Evolutionary conservation across 2,888 invertebrate genomes (phyloP).

Genomic region (Ectobius pallidus): DNA sequence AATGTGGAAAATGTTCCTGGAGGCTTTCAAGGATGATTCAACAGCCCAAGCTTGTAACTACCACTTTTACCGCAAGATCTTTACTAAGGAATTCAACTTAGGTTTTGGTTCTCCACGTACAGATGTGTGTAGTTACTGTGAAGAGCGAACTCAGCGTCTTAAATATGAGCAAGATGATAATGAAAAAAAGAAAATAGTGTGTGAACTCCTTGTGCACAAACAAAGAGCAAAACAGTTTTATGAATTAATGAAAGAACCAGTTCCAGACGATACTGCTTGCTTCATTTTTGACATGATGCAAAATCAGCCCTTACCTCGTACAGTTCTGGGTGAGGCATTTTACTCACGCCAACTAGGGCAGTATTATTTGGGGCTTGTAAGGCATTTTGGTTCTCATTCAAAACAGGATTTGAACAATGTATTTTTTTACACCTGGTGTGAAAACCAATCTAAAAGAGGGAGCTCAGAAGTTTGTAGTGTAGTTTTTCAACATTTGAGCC

Average conservation of each 20-base stretch:
- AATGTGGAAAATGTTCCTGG: constrained; percentile 15
- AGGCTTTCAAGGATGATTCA: not conserved
- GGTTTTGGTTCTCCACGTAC: constrained; percentile 18
- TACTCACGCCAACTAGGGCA: constrained; percentile 1
- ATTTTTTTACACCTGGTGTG: constrained; percentile 1
- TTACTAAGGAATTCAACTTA: constrained; percentile 1
- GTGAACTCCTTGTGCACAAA: constrained; percentile 20
- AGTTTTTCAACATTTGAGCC: not conserved
- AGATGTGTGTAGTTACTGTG: constrained; percentile 25
- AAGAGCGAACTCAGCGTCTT: not conserved
- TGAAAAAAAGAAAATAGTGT: constrained; percentile 5
- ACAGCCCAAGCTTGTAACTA: not conserved
- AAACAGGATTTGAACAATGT: constrained; percentile 4
- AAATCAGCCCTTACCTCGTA: constrained; percentile 13
- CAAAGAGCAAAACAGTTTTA: constrained; percentile 2
- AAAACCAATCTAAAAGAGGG: not conserved
- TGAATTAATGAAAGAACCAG: constrained; percentile 4
- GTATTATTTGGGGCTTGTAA: constrained; percentile 3
- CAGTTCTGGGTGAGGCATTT: constrained; percentile 2
- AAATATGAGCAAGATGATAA: constrained; percentile 2
- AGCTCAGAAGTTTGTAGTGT: constrained; percentile 22
- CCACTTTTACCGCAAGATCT: constrained; percentile 8
- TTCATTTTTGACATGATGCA: constrained; percentile 17
- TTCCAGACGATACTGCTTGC: not conserved
- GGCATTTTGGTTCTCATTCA: constrained; percentile 1